Evolutionary conservation across 2,797 vertebrate genomes (phyloP).

Genomic region (Allobates femoralis): DNA sequence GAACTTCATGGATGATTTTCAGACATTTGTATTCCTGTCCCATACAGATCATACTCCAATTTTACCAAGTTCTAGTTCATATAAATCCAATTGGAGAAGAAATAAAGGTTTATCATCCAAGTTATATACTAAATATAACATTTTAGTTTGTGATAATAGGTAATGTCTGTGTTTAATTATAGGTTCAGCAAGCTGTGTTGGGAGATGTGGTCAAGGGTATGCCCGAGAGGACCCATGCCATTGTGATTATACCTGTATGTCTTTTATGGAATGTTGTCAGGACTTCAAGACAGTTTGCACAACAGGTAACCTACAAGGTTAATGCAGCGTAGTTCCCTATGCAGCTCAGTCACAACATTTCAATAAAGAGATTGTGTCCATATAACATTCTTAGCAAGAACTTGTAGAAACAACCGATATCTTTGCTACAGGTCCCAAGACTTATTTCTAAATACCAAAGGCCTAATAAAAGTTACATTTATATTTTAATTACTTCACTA

Average conservation of each 20-base stretch:
- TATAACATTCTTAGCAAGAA: neutral
- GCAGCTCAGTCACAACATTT: neutral
- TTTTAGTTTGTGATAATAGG: conserved; percentile 37
- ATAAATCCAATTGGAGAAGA: neutral
- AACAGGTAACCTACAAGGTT: conserved; percentile 77
- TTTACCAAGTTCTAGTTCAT: neutral
- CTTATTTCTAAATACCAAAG: neutral
- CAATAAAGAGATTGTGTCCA: neutral
- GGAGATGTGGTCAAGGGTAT: conserved; percentile 88
- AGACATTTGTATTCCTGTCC: neutral
- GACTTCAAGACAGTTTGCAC: conserved; percentile 88
- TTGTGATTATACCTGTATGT: conserved; percentile 90
- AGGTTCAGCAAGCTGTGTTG: conserved; percentile 78
- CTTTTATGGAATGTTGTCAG: conserved; percentile 89
- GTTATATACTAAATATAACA: neutral
- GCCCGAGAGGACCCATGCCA: conserved; percentile 86
- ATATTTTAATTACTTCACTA: neutral
- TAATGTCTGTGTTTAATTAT: conserved; percentile 50
- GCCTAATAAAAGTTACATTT: neutral
- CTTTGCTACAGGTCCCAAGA: neutral
- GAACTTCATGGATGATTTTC: no score
- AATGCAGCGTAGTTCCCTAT: neutral
- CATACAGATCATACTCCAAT: neutral
- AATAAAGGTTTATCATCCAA: neutral
- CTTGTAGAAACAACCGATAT: neutral